Evolutionary conservation across 2,888 invertebrate species (phyloP).

Genomic region (Mythimna vitellina): DNA sequence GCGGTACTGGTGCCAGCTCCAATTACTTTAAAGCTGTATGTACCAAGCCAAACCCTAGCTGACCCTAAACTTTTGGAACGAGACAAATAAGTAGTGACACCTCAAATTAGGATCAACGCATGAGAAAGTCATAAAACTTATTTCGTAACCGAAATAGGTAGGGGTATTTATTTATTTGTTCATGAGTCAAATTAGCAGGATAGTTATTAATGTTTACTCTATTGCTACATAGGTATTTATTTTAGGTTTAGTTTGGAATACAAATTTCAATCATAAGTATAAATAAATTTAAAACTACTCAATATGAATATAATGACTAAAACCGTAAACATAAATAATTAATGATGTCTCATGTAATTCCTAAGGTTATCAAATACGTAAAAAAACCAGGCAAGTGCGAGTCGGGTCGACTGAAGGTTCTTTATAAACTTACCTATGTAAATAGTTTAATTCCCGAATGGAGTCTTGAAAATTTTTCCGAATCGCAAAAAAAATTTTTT

Average conservation of each 20-base stretch:
- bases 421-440: too few species aligned
- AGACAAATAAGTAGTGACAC: conserved; percentile 15
- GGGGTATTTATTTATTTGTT: conserved; percentile 8
- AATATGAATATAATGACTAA: not conserved
- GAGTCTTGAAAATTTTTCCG: too few species aligned
- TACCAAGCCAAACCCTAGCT: not conserved
- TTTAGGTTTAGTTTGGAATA: not conserved
- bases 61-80: conserved; percentile 31
- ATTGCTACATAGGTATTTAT: not conserved
- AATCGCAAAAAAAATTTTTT: too few species aligned
- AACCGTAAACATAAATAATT: not conserved
- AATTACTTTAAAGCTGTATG: conserved; percentile 44
- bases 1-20: conserved; percentile 24
- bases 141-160: not conserved
- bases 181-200: not conserved
- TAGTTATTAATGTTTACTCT: not conserved
- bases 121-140: conserved; percentile 3
- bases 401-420: too few species aligned
- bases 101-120: not conserved
- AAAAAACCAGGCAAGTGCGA: too few species aligned
- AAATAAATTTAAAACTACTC: not conserved
- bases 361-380: too few species aligned
- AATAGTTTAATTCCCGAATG: too few species aligned
- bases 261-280: not conserved
- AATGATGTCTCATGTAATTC: not conserved